A percentile compares a stretch with the other conserved stretches of the same genome.
phyloP scores from a whole-genome alignment of 2,797 vertebrate genomes.

The Tinamus major region DNA sequence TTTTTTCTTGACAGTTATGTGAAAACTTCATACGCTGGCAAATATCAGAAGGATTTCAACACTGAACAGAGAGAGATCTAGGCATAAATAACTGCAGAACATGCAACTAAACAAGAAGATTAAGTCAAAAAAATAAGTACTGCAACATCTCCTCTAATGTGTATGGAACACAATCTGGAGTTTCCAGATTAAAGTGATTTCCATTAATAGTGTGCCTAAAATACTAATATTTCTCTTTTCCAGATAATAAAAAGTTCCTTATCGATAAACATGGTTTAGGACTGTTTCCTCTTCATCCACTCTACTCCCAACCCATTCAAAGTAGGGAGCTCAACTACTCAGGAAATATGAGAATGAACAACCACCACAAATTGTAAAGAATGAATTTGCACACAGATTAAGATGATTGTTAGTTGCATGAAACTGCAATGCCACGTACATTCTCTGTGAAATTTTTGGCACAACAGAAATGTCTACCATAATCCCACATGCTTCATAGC shows the following conservation, averaged over 20 bases:
- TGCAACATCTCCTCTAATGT: not conserved
- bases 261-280: not conserved
- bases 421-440: not conserved
- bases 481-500: not conserved
- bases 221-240: not conserved
- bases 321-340: not conserved
- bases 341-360: not conserved
- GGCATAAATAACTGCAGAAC: not conserved
- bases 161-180: not conserved
- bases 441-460: not conserved
- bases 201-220: not conserved
- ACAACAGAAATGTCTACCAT: not conserved
- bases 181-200: not conserved
- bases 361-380: not conserved
- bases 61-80: not conserved
- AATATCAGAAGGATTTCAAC: not conserved
- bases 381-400: not conserved
- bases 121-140: not conserved
- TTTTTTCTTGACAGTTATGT: not conserved
- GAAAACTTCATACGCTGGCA: slow-evolving; percentile 1
- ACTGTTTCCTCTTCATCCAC: not conserved
- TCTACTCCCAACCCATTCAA: not conserved
- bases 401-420: not conserved
- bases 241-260: not conserved
- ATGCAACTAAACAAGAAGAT: not conserved